Evolutionary conservation across 2,113 vertebrate species (phyloP), one percentile per base, ranked within the genome.

Genomic region (Ceratotherium simum): DNA sequence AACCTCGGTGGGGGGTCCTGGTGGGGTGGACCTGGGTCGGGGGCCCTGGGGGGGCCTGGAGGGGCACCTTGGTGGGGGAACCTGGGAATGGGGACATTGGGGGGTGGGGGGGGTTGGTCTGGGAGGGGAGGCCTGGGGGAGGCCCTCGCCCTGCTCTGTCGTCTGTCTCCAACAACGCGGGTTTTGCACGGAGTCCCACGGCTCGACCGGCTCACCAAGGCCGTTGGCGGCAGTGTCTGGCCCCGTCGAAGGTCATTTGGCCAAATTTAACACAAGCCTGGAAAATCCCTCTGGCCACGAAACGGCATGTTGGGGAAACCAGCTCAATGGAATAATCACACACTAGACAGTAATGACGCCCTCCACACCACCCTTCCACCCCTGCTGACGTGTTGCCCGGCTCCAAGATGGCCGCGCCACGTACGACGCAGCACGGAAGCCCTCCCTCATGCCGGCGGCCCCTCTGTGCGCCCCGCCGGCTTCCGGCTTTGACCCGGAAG

Each of bases 321-420:
- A 27, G 23, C 25, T 29, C 10, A 46, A 10, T 13, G 25, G 4
- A 25, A 56, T 3, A 33, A 33, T 8, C n/a, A 48, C 13, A 3
- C 0, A 5, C 1, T 3, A 1, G 72, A 21, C 72, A 16, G 5
- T 3, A 0, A 7, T 4, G 9, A 2, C 10, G 9, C 36, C 13
- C 29, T 10, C 39, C 16, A 1, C 2, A 1, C 29, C 29, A 16
- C 23, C 6, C 29, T 39, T 8, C 48, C 13, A 3, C n/a, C 21
- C 56, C 27, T 2, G 27, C 56, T 1, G 25, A 29, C 67, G 5
- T 25, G 4, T 33, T 16, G 81, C 97, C 92, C n/a, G 42, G 31
- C 78, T 31, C 5, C 75, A 96, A 94, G 0, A 95, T 91, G 88
- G 92, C 95, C 5, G 29, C 58, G 0, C 0, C 18, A 5, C 20